phyloP scores from a whole-genome alignment of 2,888 invertebrate species.

The Smittia sp. region DNA sequence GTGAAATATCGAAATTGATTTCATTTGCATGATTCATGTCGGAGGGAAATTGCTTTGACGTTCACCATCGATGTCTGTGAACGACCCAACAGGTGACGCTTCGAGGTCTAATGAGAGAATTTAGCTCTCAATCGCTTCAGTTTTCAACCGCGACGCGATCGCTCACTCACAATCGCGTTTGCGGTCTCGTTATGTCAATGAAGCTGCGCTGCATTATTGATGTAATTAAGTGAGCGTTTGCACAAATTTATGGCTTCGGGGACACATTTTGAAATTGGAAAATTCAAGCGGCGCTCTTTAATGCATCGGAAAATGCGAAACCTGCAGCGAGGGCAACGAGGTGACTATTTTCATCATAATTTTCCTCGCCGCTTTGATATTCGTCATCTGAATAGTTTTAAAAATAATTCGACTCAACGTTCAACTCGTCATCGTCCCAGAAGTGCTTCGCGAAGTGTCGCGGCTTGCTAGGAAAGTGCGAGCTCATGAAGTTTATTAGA shows the following conservation, averaged over 20 bases:
- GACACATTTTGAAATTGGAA: background rate
- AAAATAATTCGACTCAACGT: background rate
- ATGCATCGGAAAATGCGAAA: background rate
- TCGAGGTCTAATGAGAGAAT: background rate
- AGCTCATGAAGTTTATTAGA: constrained; percentile 12
- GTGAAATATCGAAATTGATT: background rate
- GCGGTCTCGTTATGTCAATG: constrained; percentile 13
- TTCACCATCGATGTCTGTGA: background rate
- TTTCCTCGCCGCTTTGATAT: background rate
- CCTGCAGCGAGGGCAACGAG: background rate
- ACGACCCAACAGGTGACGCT: background rate
- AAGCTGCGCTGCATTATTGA: background rate
- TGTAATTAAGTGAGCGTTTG: constrained; percentile 7
- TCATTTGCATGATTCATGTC: background rate
- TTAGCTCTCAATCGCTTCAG: background rate
- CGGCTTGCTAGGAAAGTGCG: background rate
- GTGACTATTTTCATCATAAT: background rate
- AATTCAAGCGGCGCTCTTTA: too few relatives aligned
- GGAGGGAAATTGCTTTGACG: background rate
- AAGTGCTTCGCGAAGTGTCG: background rate
- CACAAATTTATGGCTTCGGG: background rate
- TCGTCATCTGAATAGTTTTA: background rate
- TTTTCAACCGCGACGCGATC: background rate
- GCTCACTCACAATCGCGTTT: background rate
- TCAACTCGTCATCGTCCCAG: background rate